These are phyloP conservation scores for Metopia argyrocephala DNA, from an alignment of 2,888 invertebrate genomes.

Conservation along the genomic window DNA sequence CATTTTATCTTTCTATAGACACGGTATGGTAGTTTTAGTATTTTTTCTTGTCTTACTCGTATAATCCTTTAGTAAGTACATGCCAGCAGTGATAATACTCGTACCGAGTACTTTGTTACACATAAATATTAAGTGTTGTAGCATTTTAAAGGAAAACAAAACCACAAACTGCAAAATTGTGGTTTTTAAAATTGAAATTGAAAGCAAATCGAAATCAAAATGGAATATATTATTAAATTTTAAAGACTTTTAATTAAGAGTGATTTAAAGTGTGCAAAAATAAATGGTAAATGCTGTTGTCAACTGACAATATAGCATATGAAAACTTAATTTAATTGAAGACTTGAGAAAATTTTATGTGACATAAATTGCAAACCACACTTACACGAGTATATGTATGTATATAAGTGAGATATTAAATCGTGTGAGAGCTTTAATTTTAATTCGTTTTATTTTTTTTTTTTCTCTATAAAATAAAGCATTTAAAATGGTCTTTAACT, in stretches of 20 bases:
- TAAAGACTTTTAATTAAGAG: conserved; percentile 10
- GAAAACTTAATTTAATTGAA: not conserved
- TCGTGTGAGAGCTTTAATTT: too few species aligned
- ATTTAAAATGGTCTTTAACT: conserved; percentile 32
- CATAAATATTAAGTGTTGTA: not conserved
- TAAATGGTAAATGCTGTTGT: not conserved
- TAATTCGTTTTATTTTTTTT: too few species aligned
- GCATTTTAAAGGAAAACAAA: not conserved
- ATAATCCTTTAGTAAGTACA: too few species aligned
- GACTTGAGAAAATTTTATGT: too few species aligned
- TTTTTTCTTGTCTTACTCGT: too few species aligned
- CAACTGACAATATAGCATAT: too few species aligned
- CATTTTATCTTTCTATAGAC: too few species aligned
- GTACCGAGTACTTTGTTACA: too few species aligned
- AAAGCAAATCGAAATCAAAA: conserved; percentile 23
- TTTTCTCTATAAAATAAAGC: too few species aligned
- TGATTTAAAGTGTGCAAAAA: conserved; percentile 1
- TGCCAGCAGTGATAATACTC: not conserved
- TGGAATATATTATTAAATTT: conserved; percentile 20
- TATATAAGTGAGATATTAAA: too few species aligned
- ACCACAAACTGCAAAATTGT: conserved; percentile 46
- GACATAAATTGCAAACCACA: conserved; percentile 29
- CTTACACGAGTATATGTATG: too few species aligned
- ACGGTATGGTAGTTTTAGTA: too few species aligned
- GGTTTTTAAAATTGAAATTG: conserved; percentile 25